Evolutionary conservation across 2,797 vertebrate genomes (phyloP).

Genomic region (Cetoscarus ocellatus): DNA sequence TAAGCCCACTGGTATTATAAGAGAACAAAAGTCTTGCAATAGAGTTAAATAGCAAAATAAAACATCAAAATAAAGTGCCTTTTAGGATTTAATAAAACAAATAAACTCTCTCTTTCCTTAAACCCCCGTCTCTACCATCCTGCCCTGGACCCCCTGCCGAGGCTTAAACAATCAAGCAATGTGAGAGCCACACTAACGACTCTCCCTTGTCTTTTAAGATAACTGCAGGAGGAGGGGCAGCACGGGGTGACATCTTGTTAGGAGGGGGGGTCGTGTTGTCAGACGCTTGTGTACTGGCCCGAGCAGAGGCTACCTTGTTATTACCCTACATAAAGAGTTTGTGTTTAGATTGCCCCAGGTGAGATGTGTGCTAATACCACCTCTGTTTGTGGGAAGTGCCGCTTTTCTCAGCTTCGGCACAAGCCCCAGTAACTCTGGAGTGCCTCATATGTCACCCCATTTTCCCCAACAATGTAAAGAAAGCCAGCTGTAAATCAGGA

Average conservation of each 20-base stretch:
- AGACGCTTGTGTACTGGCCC: constrained; percentile 75
- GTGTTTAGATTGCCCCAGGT: constrained; percentile 72
- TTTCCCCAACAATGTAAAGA: constrained; percentile 23
- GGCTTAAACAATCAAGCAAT: constrained; percentile 73
- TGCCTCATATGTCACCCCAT: constrained; percentile 42
- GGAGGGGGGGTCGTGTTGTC: constrained; percentile 44
- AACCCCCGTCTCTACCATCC: constrained; percentile 14
- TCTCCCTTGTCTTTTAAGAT: constrained; percentile 71
- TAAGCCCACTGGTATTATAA: constrained; percentile 9
- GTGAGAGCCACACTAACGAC: constrained; percentile 75
- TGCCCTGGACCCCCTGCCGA: constrained; percentile 49
- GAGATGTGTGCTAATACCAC: constrained; percentile 55
- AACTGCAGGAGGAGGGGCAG: constrained; percentile 74
- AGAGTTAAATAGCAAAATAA: neutral
- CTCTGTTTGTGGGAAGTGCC: constrained; percentile 65
- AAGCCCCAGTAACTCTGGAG: constrained; percentile 11
- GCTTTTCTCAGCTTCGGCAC: constrained; percentile 68
- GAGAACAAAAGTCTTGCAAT: constrained; percentile 6
- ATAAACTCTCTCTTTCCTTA: constrained; percentile 41
- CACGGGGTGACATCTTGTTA: constrained; percentile 72
- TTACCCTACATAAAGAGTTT: constrained; percentile 62
- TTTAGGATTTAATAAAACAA: constrained; percentile 6
- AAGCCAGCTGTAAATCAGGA: constrained; percentile 61
- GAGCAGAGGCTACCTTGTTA: constrained; percentile 58
- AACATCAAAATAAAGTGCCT: neutral